A percentile compares a stretch with the other conserved stretches of the same genome.
These are phyloP conservation scores for Chrysopilus asiliformis DNA, from an alignment of 2,888 invertebrate genomes.

Conservation along the genomic window DNA sequence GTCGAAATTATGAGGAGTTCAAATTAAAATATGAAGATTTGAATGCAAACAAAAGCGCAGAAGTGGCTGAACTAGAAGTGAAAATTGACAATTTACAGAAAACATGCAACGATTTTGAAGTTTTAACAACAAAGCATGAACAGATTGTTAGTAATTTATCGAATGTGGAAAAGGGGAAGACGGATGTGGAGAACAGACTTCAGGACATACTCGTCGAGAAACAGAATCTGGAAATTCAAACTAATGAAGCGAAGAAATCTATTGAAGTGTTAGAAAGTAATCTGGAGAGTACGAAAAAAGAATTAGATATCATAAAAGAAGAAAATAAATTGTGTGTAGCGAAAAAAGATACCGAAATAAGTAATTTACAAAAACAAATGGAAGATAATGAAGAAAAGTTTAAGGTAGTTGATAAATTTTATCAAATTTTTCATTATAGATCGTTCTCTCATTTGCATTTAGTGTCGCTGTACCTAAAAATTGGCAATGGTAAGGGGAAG, in stretches of 20 bases:
- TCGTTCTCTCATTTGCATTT: no score
- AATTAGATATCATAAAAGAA: conserved; percentile 21
- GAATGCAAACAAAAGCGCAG: conserved; percentile 18
- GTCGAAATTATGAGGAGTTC: conserved; percentile 15
- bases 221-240: no score
- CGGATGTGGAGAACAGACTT: no score
- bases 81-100: conserved; percentile 14
- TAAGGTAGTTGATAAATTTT: conserved; percentile 17
- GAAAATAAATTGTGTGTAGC: conserved; percentile 24
- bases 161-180: no score
- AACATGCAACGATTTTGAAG: conserved; percentile 19
- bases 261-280: conserved; percentile 31
- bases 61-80: conserved; percentile 18
- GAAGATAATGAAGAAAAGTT: conserved; percentile 30
- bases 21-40: conserved; percentile 17
- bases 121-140: conserved; percentile 14
- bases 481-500: no score
- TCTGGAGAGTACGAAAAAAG: conserved; percentile 19
- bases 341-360: conserved; percentile 27
- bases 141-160: no score
- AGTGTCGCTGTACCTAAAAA: no score
- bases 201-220: no score
- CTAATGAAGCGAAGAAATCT: conserved; percentile 18
- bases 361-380: conserved; percentile 25
- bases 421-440: no score